Conservation (phyloP, 2,888 invertebrate species). For the Andrena fulva region DNA sequence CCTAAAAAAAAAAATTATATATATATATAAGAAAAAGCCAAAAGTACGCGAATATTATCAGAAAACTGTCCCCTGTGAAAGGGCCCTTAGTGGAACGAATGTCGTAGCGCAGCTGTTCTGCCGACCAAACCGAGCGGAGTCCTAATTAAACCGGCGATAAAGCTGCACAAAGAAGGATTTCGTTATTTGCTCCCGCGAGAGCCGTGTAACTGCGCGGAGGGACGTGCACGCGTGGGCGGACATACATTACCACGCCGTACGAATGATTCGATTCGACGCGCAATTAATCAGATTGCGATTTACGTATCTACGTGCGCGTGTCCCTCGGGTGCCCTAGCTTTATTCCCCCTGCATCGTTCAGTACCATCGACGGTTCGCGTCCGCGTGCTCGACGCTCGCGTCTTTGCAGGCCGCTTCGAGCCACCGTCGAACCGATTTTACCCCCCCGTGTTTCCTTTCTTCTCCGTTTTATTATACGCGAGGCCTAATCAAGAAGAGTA, state of each 20-base stretch:
- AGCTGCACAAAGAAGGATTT: conserved; percentile 36
- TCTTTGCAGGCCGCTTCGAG: conserved; percentile 52
- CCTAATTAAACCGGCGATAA: conserved; percentile 44
- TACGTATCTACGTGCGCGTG: conserved; percentile 50
- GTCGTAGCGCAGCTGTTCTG: not conserved
- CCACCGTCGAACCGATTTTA: conserved; percentile 49
- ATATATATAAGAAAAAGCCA: too few species aligned
- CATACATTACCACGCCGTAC: conserved; percentile 59
- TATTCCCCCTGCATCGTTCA: conserved; percentile 38
- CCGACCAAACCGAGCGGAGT: conserved; percentile 4
- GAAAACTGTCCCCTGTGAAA: too few species aligned
- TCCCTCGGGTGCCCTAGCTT: conserved; percentile 52
- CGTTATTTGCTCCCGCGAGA: conserved; percentile 50
- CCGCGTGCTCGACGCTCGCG: conserved; percentile 40
- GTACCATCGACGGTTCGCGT: conserved; percentile 25
- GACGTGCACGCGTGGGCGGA: conserved; percentile 9
- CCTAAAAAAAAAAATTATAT: too few species aligned
- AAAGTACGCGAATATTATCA: too few species aligned
- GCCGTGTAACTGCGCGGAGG: conserved; percentile 23
- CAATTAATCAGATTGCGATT: conserved; percentile 75
- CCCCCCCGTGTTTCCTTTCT: conserved; percentile 2
- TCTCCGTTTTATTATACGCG: conserved; percentile 74
- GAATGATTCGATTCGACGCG: conserved; percentile 72
- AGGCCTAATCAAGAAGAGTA: conserved; percentile 84
- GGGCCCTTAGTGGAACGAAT: too few species aligned